Evolutionary conservation across 1,140 invertebrate genomes (phyloP), one percentile per base, ranked within the genome.

Genomic region (Diachasmimorpha longicaudata): DNA sequence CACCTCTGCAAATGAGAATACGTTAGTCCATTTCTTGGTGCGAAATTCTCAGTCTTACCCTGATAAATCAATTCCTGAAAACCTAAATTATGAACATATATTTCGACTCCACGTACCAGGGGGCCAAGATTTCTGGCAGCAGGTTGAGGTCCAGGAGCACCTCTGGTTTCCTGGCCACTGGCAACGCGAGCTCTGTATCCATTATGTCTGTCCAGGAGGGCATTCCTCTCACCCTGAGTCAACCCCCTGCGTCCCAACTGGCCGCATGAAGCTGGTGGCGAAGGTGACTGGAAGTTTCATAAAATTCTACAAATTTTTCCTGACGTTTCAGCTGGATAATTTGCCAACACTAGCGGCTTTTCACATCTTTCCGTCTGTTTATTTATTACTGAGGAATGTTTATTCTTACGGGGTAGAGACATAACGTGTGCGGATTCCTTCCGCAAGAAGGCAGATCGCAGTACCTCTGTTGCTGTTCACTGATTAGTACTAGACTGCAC

Each of bases 121-220:
- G 58, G 21, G 5, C 58, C 21, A 11, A 63, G 91, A 78, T 91
- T 89, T 2, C 86, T 80, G 0, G 90, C 91, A n/a, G 80, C 42
- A 2, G 90, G 91, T 78, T 91, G 91, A 37, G 90, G 89, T 70
- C 90, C 90, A 39, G 86, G 87, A 5, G 75, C 79, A 70, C 91
- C 91, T 76, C 86, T 72, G 0, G 19, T 74, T 81, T 92, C 90
- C 13, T 79, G 58, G 14, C 91, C 91, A 10, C 66, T 81, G 3
- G 91, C 91, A 14, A 92, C 88, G 25, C 77, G 74, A 68, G 85
- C 83, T 42, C 91, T 80, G 11, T 89, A 79, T 0, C 82, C 78
- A 82, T 92, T 92, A 72, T 90, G 89, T 14, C 78, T 71, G 66
- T 87, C 68, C 13, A 87, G 58, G 44, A 86, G 79, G 39, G 76